Evolutionary conservation across 1,140 invertebrate genomes (phyloP).

Genomic region (Drosophila lini): DNA sequence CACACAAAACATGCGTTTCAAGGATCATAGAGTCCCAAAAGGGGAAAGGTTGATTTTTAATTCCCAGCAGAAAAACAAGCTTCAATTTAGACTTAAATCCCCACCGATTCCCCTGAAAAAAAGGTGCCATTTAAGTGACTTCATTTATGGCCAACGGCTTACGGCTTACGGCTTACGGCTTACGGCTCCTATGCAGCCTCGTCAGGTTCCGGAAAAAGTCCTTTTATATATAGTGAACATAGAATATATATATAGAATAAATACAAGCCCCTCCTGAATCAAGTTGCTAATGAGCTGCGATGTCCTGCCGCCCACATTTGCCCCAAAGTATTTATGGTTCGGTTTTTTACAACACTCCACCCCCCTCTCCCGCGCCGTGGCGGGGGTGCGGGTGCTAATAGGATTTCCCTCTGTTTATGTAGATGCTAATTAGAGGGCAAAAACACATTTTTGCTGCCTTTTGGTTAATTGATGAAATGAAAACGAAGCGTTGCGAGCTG

Average conservation of each 20-base stretch:
- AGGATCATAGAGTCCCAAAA: too few relatives aligned
- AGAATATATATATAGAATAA: not conserved
- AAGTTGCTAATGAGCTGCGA: slow-evolving; percentile 51
- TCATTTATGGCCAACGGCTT: not conserved
- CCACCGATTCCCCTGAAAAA: not conserved
- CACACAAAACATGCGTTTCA: too few relatives aligned
- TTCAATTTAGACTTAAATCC: not conserved
- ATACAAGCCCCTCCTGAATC: not conserved
- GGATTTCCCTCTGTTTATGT: slow-evolving; percentile 79
- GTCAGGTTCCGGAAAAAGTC: not conserved
- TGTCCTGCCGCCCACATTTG: slow-evolving; percentile 32
- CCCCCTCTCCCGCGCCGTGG: not conserved
- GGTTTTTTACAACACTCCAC: slow-evolving; percentile 26
- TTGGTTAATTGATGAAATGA: slow-evolving; percentile 81
- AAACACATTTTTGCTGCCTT: slow-evolving; percentile 76
- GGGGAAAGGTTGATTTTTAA: too few relatives aligned
- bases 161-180: too few relatives aligned
- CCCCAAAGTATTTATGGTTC: slow-evolving; percentile 47
- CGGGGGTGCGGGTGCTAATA: slow-evolving; percentile 54
- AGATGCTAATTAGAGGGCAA: slow-evolving; percentile 79
- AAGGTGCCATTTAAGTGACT: slow-evolving; percentile 2
- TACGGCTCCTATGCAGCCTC: not conserved
- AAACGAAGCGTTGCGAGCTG: slow-evolving; percentile 34
- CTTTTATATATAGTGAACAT: not conserved
- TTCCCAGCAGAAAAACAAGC: too few relatives aligned